Conservation (phyloP, 2,888 invertebrate species). For the Phalera bucephala region DNA sequence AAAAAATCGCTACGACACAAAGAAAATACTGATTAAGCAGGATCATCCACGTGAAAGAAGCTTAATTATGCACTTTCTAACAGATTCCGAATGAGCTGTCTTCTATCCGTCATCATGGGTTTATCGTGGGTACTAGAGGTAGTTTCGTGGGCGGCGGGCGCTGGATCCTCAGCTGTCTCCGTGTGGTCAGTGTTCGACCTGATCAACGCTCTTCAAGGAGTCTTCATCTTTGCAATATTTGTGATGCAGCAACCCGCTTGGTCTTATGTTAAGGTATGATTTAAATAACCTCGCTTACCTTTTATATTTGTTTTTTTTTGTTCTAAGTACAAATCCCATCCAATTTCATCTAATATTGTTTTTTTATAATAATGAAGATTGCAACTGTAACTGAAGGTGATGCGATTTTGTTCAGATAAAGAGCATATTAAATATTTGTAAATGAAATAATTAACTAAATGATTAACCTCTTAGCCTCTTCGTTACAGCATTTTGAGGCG, state of each 20-base stretch:
- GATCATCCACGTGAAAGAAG: no score
- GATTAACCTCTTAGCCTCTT: no score
- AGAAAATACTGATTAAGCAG: no score
- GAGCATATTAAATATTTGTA: no score
- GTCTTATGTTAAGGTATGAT: slow-evolving; percentile 59
- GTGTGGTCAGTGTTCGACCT: slow-evolving; percentile 86
- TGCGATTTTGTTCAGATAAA: no score
- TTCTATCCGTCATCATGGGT: slow-evolving; percentile 86
- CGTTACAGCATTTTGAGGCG: no score
- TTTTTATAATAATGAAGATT: no score
- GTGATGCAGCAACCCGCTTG: slow-evolving; percentile 77
- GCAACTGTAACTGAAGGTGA: no score
- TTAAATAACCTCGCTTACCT: slow-evolving; percentile 1
- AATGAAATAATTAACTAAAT: no score
- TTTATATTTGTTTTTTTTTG: not conserved
- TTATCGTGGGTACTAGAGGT: slow-evolving; percentile 88
- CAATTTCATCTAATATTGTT: no score
- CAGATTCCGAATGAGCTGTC: slow-evolving; percentile 82
- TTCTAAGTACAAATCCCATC: no score
- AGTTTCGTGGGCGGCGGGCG: slow-evolving; percentile 85
- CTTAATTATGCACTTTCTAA: not conserved
- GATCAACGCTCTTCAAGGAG: slow-evolving; percentile 87
- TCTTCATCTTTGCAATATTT: slow-evolving; percentile 86
- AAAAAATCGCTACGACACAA: no score
- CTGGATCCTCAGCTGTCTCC: slow-evolving; percentile 68